Evolutionary conservation across 2,113 vertebrate species (phyloP).

Genomic region (Oryctolagus cuniculus): DNA sequence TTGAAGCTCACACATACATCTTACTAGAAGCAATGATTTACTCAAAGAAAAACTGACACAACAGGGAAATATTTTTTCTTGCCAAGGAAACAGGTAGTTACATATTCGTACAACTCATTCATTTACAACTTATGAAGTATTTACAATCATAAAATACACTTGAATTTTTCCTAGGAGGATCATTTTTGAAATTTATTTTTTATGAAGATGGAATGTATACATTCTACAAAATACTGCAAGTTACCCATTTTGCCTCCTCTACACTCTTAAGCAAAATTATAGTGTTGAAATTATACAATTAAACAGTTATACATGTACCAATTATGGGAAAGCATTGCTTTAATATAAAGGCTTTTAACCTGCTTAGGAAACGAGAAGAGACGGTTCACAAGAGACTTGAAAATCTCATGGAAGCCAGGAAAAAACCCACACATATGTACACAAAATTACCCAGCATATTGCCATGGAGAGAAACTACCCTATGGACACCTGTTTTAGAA

Average conservation of each 20-base stretch:
- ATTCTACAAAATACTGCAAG: slow-evolving; percentile 26
- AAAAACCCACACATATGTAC: not conserved
- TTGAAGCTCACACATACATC: not conserved
- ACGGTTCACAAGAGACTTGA: not conserved
- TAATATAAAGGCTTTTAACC: slow-evolving; percentile 3
- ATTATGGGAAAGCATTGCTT: slow-evolving; percentile 2
- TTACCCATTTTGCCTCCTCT: slow-evolving; percentile 9
- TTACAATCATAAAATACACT: slow-evolving; percentile 47
- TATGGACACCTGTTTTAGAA: not conserved
- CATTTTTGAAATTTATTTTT: not conserved
- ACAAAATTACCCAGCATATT: not conserved
- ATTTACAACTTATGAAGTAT: slow-evolving; percentile 32
- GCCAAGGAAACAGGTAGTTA: not conserved
- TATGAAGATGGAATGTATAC: slow-evolving; percentile 2
- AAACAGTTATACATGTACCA: not conserved
- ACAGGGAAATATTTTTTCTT: slow-evolving; percentile 23
- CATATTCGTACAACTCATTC: slow-evolving; percentile 5
- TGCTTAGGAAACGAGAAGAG: not conserved
- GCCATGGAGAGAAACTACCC: not conserved
- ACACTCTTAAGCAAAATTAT: slow-evolving; percentile 37
- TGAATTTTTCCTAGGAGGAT: slow-evolving; percentile 12
- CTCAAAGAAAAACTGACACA: not conserved
- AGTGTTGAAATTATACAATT: not conserved
- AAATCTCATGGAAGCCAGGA: not conserved
- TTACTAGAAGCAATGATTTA: slow-evolving; percentile 35